Conservation (phyloP, 2,888 invertebrate genomes). For the Tetheella fluctuosa region DNA sequence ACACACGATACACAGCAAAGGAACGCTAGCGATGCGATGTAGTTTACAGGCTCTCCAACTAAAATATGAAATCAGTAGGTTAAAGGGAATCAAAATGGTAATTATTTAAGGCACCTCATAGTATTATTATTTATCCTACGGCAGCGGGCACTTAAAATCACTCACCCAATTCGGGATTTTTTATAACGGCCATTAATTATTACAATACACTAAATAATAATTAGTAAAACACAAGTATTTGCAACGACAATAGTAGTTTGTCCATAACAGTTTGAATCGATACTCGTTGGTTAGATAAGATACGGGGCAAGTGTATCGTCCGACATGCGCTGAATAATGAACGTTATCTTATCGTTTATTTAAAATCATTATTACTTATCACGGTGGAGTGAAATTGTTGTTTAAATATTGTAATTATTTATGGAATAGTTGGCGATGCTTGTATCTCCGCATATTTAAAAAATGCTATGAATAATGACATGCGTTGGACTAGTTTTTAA, state of each 20-base stretch:
- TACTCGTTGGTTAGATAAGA: conserved; percentile 70
- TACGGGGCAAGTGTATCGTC: conserved; percentile 50
- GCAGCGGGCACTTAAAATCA: background rate
- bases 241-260: conserved; percentile 47
- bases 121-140: no score
- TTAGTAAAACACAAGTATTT: conserved; percentile 36
- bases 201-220: conserved; percentile 24
- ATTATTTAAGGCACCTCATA: background rate
- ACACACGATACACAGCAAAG: conserved; percentile 39
- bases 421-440: background rate
- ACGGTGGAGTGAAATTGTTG: background rate
- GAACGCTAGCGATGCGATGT: conserved; percentile 38
- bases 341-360: conserved; percentile 70
- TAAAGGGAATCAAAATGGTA: background rate
- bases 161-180: conserved; percentile 35
- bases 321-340: conserved; percentile 55
- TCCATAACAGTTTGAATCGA: conserved; percentile 62
- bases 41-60: conserved; percentile 41
- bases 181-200: conserved; percentile 32
- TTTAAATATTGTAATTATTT: conserved; percentile 5
- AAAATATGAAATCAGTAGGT: conserved; percentile 14
- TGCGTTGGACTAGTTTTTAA: background rate
- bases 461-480: background rate
- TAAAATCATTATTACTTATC: conserved; percentile 36
- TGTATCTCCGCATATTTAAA: background rate